phyloP scores from a whole-genome alignment of 2,113 vertebrate genomes.

The Tiliqua scincoides region DNA sequence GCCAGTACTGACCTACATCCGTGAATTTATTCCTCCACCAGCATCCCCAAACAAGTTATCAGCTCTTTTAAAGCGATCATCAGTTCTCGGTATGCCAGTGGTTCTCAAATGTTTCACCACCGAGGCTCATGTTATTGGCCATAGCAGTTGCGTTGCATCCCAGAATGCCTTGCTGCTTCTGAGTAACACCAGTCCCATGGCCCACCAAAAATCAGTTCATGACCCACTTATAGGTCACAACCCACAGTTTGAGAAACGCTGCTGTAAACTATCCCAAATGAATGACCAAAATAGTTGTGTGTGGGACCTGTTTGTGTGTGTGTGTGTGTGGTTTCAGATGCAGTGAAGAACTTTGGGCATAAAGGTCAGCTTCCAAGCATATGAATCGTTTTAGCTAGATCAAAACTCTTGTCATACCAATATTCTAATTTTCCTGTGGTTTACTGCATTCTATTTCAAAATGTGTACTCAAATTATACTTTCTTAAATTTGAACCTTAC shows the following conservation, averaged over 20 bases:
- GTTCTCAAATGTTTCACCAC: no score
- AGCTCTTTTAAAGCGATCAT: neutral
- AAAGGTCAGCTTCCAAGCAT: neutral
- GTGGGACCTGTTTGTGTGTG: neutral
- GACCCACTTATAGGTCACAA: no score
- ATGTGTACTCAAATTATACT: no score
- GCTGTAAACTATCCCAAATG: neutral
- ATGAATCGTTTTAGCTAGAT: neutral
- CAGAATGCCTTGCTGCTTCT: no score
- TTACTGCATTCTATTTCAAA: neutral
- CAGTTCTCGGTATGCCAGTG: no score
- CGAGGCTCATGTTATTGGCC: no score
- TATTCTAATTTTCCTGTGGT: no score
- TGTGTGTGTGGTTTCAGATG: neutral
- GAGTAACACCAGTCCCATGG: no score
- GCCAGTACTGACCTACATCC: neutral
- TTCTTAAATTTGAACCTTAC: neutral
- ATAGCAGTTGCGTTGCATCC: no score
- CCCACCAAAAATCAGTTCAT: no score
- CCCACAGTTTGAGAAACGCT: no score
- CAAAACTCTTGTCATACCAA: neutral
- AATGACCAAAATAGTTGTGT: neutral
- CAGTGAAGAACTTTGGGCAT: neutral
- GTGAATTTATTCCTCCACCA: neutral
- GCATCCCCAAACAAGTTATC: no score